Percentiles rank a stretch among this genome's conserved stretches.
phyloP scores from a whole-genome alignment of 2,888 invertebrate genomes.

The Nematopogon swammerdamellus region DNA sequence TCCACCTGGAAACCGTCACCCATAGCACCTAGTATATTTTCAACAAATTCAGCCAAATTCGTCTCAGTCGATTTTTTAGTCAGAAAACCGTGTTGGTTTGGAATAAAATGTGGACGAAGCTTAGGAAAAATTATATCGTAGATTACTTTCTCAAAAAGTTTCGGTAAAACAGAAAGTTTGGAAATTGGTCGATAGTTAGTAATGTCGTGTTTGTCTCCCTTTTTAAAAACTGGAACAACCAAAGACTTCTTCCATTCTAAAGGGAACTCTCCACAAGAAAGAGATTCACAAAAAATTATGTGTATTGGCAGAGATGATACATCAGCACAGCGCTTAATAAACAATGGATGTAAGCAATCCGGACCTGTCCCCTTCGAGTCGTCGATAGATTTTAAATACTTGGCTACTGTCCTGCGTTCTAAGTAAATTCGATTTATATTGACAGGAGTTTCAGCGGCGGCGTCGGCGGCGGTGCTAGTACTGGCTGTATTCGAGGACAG shows the following conservation, averaged over 20 bases:
- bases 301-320: not conserved
- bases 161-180: not conserved
- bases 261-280: not conserved
- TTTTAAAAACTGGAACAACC: constrained; percentile 1
- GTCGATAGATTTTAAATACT: not conserved
- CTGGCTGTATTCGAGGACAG: not conserved
- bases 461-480: not conserved
- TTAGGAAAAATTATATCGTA: not conserved
- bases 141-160: constrained; percentile 1
- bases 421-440: not conserved
- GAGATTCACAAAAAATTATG: not conserved
- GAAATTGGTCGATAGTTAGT: not conserved
- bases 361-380: not conserved
- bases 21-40: not conserved
- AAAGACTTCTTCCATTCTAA: not conserved
- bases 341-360: not conserved
- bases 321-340: not conserved
- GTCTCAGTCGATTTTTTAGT: not conserved
- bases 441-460: too few species aligned
- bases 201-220: not conserved
- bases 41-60: not conserved
- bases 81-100: constrained; percentile 1
- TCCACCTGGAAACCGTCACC: not conserved
- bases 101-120: not conserved
- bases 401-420: not conserved